These are phyloP conservation scores for Rhyacichthys aspro DNA, from an alignment of 2,797 vertebrate species.

Conservation along the genomic window DNA sequence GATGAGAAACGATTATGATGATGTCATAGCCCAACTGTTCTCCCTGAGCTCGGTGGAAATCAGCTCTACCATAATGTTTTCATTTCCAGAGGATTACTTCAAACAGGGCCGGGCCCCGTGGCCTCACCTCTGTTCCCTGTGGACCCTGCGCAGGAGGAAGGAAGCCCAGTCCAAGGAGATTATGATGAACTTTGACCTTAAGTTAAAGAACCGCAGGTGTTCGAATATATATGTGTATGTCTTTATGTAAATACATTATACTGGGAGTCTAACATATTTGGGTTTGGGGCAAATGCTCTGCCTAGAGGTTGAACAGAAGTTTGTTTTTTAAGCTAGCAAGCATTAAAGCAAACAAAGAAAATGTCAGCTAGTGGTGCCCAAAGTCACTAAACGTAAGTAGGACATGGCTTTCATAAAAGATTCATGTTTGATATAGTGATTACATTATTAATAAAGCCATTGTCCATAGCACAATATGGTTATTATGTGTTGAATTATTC, in stretches of 20 bases:
- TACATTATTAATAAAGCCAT: too few species aligned
- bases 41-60: conserved; percentile 13
- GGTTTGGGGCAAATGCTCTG: too few species aligned
- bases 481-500: not conserved
- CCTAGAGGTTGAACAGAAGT: too few species aligned
- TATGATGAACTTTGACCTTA: conserved; percentile 19
- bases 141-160: conserved; percentile 28
- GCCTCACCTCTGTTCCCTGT: conserved; percentile 15
- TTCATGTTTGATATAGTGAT: too few species aligned
- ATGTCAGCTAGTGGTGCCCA: too few species aligned
- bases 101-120: conserved; percentile 25
- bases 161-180: conserved; percentile 23
- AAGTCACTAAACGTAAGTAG: too few species aligned
- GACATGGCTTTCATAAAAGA: too few species aligned
- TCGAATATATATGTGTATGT: not conserved
- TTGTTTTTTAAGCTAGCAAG: too few species aligned
- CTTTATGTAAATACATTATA: conserved; percentile 1
- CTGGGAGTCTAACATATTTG: not conserved
- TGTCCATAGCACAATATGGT: too few species aligned
- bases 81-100: conserved; percentile 51
- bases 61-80: conserved; percentile 44
- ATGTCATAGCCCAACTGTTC: conserved; percentile 42
- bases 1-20: conserved; percentile 6
- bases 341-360: too few species aligned
- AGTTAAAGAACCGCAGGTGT: conserved; percentile 19